Evolutionary conservation across 2,113 vertebrate genomes (phyloP).

Genomic region (Brachirus orientalis): DNA sequence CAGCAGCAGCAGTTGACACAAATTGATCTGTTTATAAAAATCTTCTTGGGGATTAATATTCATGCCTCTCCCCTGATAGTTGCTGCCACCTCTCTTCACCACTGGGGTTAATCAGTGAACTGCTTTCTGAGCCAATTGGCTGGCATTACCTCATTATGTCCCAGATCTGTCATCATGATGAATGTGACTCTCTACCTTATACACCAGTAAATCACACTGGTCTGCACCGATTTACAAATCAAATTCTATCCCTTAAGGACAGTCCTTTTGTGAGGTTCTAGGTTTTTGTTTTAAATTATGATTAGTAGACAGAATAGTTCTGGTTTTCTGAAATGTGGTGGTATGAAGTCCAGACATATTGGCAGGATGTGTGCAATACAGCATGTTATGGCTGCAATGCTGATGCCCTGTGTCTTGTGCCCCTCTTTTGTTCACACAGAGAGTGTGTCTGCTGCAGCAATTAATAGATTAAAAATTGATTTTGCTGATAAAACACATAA

Average conservation of each 20-base stretch:
- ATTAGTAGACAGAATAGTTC: no score
- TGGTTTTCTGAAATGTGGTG: no score
- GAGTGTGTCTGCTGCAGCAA: no score
- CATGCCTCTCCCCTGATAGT: slow-evolving; percentile 15
- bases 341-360: no score
- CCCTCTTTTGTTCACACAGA: no score
- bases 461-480: no score
- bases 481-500: no score
- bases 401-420: no score
- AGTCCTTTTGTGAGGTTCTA: no score
- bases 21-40: slow-evolving; percentile 36
- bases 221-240: slow-evolving; percentile 88
- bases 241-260: slow-evolving; percentile 89
- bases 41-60: slow-evolving; percentile 12
- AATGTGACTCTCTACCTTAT: slow-evolving; percentile 90
- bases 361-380: no score
- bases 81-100: not conserved
- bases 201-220: slow-evolving; percentile 90
- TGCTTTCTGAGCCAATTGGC: slow-evolving; percentile 76
- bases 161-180: slow-evolving; percentile 96
- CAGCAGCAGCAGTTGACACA: not conserved
- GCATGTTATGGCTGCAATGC: no score
- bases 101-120: slow-evolving; percentile 13
- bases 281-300: no score
- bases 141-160: slow-evolving; percentile 88